Evolutionary conservation across 2,113 vertebrate genomes (phyloP).

Genomic region (Oryzias melastigma): DNA sequence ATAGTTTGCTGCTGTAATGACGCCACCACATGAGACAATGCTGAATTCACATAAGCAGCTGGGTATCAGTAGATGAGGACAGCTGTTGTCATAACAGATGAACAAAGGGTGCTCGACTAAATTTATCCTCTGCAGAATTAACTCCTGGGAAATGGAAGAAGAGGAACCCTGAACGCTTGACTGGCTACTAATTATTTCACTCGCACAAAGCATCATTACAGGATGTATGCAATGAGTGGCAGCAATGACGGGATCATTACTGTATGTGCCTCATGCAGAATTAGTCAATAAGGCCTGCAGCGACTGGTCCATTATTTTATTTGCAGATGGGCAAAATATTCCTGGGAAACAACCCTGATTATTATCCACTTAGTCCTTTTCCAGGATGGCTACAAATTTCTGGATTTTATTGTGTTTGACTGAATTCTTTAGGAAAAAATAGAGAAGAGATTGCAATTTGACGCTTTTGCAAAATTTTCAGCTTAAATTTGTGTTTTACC

Average conservation of each 20-base stretch:
- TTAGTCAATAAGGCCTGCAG: conserved; percentile 19
- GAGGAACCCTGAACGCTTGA: conserved; percentile 47
- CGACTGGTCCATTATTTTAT: conserved; percentile 22
- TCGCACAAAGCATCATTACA: conserved; percentile 55
- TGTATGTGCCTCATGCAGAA: conserved; percentile 12
- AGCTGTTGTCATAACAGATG: conserved; percentile 32
- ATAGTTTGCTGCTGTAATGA: neutral
- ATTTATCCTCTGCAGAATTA: conserved; percentile 55
- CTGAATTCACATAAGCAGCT: conserved; percentile 9
- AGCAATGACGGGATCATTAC: conserved; percentile 36
- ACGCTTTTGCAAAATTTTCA: no score
- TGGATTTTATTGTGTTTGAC: no score
- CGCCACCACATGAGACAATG: neutral
- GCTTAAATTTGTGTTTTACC: no score
- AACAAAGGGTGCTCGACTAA: conserved; percentile 23
- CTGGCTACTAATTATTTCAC: conserved; percentile 62
- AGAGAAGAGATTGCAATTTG: no score
- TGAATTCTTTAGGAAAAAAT: no score
- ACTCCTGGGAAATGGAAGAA: conserved; percentile 51
- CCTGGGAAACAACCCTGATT: neutral
- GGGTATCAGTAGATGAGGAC: conserved; percentile 13
- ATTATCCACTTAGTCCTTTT: neutral
- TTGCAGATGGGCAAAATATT: conserved; percentile 15
- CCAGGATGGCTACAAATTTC: no score
- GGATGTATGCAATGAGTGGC: conserved; percentile 40